Evolutionary conservation across 2,888 invertebrate species (phyloP).

Genomic region (Papilio protenor): DNA sequence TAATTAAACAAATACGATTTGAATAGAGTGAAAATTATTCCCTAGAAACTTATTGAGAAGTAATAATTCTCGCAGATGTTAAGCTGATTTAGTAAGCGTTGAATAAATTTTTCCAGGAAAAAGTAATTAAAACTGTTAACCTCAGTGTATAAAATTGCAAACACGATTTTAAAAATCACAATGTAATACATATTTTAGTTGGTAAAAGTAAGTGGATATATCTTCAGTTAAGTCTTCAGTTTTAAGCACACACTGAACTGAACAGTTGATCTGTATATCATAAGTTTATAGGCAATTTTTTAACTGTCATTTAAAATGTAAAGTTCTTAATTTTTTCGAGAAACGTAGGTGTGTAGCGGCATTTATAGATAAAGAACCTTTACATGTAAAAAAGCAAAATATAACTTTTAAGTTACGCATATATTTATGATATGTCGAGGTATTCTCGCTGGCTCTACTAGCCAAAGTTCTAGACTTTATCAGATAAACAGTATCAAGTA

Average conservation of each 20-base stretch:
- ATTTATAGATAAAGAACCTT: background rate
- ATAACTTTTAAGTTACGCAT: background rate
- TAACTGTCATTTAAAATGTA: too few species aligned
- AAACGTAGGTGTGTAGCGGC: too few species aligned
- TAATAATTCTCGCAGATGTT: constrained; percentile 2
- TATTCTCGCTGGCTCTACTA: background rate
- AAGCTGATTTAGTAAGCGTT: background rate
- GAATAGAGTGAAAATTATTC: background rate
- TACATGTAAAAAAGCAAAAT: background rate
- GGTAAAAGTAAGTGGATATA: too few species aligned
- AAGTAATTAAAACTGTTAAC: background rate
- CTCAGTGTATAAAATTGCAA: too few species aligned
- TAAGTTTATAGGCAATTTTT: too few species aligned
- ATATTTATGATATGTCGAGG: background rate
- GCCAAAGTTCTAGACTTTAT: background rate
- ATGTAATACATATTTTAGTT: too few species aligned
- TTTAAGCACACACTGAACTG: too few species aligned
- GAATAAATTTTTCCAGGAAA: constrained; percentile 3
- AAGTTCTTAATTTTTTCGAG: too few species aligned
- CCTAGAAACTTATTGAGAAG: background rate
- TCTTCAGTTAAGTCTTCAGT: too few species aligned
- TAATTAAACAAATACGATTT: background rate
- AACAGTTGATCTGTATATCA: too few species aligned
- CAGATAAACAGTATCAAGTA: background rate
- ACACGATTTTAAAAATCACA: too few species aligned